Evolutionary conservation across 30 jellyfish, hydroid and myxozoan genomes (phyloP).

Genomic region (Rhopilema esculentum): DNA sequence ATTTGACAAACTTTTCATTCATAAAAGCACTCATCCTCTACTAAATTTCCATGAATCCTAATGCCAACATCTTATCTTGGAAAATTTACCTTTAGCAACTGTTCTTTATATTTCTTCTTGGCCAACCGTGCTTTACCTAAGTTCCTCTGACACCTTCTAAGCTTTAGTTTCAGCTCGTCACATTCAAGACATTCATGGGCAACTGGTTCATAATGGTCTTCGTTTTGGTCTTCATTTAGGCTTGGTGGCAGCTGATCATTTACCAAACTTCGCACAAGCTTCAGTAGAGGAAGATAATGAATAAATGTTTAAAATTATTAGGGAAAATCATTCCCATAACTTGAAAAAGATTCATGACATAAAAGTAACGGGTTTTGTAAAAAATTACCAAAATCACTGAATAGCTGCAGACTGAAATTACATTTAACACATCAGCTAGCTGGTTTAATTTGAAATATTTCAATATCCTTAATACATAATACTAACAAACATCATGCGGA

Average conservation of each 20-base stretch:
- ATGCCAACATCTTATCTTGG: neutral
- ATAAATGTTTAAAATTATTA: neutral
- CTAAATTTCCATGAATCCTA: neutral
- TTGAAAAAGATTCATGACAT: neutral
- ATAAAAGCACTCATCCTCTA: neutral
- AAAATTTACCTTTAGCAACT: neutral
- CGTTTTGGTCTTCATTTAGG: neutral
- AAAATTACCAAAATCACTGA: neutral
- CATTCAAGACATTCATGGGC: slow-evolving; percentile 7
- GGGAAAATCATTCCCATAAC: neutral
- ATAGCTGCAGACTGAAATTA: neutral
- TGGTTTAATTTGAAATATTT: neutral
- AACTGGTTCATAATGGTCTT: neutral
- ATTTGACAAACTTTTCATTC: neutral
- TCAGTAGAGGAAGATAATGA: neutral
- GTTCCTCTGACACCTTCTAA: slow-evolving; percentile 6
- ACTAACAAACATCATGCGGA: neutral
- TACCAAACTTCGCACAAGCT: neutral
- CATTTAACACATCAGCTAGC: neutral
- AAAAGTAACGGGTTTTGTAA: neutral
- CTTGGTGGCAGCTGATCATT: slow-evolving; percentile 2
- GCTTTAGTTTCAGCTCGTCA: slow-evolving; percentile 6
- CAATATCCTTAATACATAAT: neutral
- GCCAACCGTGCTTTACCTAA: neutral
- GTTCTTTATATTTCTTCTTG: neutral